Evolutionary conservation across 2,113 vertebrate genomes (phyloP).

Genomic region (Halichoeres trimaculatus): DNA sequence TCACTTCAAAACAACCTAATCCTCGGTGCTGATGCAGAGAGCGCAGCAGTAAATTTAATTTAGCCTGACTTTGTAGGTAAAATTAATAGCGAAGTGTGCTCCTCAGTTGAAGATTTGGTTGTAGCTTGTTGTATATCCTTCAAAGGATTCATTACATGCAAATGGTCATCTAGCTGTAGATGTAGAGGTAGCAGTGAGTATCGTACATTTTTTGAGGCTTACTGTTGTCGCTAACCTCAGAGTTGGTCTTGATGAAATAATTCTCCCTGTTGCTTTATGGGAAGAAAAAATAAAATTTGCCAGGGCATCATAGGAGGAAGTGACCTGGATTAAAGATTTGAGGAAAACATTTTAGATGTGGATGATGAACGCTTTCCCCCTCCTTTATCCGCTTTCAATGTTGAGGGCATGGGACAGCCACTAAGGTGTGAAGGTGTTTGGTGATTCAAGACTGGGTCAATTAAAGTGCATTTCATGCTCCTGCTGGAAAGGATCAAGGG

Average conservation of each 20-base stretch:
- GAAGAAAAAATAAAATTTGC: constrained; percentile 1
- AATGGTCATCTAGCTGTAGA: no score
- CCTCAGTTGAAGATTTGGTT: background rate
- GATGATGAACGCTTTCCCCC: background rate
- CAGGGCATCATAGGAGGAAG: background rate
- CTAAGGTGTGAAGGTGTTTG: constrained; percentile 8
- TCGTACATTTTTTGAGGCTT: background rate
- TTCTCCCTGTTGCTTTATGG: background rate
- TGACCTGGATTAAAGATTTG: constrained; percentile 5
- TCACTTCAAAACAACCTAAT: background rate
- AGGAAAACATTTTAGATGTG: background rate
- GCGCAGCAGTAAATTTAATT: background rate
- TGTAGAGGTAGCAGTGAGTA: no score
- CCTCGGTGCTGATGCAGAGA: background rate
- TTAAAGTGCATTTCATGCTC: constrained; percentile 61
- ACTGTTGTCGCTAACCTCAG: background rate
- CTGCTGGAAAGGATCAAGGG: constrained; percentile 28
- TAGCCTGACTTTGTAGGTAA: background rate
- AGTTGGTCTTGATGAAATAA: background rate
- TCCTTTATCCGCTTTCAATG: constrained; percentile 9
- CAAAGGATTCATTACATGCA: background rate
- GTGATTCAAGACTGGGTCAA: constrained; percentile 44
- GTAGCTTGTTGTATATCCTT: constrained; percentile 13
- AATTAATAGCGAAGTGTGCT: background rate
- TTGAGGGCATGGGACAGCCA: constrained; percentile 2